These are phyloP conservation scores for Leistus spinibarbis DNA, from an alignment of 2,888 invertebrate genomes.

Conservation along the genomic window DNA sequence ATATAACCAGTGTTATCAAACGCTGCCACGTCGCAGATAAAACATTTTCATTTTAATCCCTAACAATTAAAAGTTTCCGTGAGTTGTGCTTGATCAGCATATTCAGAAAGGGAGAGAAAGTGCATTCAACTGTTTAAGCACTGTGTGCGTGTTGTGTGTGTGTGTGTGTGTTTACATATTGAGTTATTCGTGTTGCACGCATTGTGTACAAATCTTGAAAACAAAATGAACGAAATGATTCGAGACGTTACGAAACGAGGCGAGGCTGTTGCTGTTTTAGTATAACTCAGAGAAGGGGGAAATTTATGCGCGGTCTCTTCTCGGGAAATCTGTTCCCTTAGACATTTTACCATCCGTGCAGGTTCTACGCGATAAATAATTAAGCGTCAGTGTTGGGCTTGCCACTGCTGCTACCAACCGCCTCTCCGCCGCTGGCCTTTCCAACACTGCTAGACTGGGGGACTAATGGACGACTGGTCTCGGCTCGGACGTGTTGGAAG, in stretches of 20 bases:
- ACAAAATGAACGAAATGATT: not conserved
- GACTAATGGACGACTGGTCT: slow-evolving; percentile 43
- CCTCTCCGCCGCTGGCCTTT: not conserved
- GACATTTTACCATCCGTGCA: slow-evolving; percentile 44
- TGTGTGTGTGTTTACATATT: slow-evolving; percentile 18
- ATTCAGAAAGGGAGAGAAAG: slow-evolving; percentile 28
- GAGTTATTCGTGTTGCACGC: slow-evolving; percentile 34
- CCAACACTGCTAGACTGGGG: not conserved
- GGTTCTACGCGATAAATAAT: slow-evolving; percentile 35
- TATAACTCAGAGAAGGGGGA: slow-evolving; percentile 11
- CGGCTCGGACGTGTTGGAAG: slow-evolving; percentile 43
- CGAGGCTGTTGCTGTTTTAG: not conserved
- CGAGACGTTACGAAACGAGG: not conserved
- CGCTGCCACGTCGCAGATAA: slow-evolving; percentile 13
- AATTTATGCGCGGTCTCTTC: slow-evolving; percentile 39
- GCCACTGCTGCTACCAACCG: not conserved
- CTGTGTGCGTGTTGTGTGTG: no score
- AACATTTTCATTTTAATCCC: slow-evolving; percentile 44
- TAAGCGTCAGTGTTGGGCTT: slow-evolving; percentile 24
- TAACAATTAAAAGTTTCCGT: slow-evolving; percentile 45
- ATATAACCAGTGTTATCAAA: slow-evolving; percentile 7
- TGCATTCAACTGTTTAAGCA: slow-evolving; percentile 23
- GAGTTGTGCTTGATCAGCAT: slow-evolving; percentile 45
- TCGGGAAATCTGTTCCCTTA: slow-evolving; percentile 36
- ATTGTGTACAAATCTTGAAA: not conserved